These are phyloP conservation scores for Antennarius striatus DNA, from an alignment of 2,113 vertebrate species.

Conservation along the genomic window DNA sequence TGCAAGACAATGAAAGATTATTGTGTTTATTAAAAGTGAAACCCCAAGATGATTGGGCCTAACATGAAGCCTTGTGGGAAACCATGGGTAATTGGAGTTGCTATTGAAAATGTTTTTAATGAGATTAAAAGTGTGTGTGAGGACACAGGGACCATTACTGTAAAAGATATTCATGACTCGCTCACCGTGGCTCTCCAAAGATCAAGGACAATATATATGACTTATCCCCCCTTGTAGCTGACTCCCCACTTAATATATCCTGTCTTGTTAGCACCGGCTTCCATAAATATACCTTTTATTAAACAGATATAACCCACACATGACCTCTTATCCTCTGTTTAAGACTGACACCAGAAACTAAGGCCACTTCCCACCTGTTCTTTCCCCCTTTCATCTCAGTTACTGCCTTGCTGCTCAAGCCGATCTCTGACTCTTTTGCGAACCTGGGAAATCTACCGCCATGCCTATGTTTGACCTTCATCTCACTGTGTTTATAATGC, in stretches of 20 bases:
- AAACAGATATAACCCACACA: slow-evolving; percentile 28
- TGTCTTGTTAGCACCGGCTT: not conserved
- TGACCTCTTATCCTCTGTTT: slow-evolving; percentile 32
- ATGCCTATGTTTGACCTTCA: slow-evolving; percentile 28
- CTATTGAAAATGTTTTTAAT: no score
- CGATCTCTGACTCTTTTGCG: slow-evolving; percentile 27
- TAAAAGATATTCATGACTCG: slow-evolving; percentile 30
- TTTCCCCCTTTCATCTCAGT: slow-evolving; percentile 8
- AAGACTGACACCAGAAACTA: not conserved
- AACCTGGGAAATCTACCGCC: not conserved
- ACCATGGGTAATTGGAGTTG: not conserved
- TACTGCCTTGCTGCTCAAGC: slow-evolving; percentile 7
- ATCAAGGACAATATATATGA: slow-evolving; percentile 17
- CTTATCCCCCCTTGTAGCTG: slow-evolving; percentile 5
- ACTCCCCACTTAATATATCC: not conserved
- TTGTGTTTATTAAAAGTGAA: no score
- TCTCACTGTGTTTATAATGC: not conserved
- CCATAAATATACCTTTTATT: slow-evolving; percentile 30
- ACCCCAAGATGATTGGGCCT: no score
- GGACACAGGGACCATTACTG: slow-evolving; percentile 12
- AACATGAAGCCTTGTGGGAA: no score
- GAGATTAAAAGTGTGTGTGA: not conserved
- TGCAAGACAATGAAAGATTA: no score
- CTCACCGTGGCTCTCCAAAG: not conserved
- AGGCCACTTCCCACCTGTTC: not conserved